Evolutionary conservation across 2,888 invertebrate species (phyloP).

Genomic region (Blastobasis adustella): DNA sequence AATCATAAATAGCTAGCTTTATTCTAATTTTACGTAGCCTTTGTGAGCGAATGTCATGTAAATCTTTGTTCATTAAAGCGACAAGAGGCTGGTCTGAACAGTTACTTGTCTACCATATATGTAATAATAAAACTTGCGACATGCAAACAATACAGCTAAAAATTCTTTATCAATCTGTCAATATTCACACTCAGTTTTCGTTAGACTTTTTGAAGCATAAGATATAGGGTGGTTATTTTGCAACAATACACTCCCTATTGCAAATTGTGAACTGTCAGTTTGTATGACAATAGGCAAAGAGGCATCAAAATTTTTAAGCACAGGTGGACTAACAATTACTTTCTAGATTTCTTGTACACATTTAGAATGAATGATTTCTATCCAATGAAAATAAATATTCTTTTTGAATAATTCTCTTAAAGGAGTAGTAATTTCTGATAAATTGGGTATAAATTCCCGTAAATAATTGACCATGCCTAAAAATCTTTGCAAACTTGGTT

Average conservation of each 20-base stretch:
- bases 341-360: background rate
- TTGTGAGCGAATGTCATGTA: background rate
- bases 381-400: background rate
- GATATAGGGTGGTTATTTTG: background rate
- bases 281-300: background rate
- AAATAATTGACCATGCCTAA: background rate
- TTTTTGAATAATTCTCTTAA: background rate
- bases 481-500: too few species aligned
- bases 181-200: background rate
- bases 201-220: conserved; percentile 1
- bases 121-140: too few species aligned
- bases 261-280: background rate
- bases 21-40: background rate
- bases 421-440: background rate
- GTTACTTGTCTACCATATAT: background rate
- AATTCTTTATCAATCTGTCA: conserved; percentile 2
- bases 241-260: background rate
- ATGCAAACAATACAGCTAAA: background rate
- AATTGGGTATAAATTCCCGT: background rate
- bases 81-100: conserved; percentile 2
- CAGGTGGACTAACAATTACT: background rate
- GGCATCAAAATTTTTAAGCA: background rate
- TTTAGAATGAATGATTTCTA: background rate
- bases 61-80: background rate
- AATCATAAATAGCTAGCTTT: background rate